phyloP scores from a whole-genome alignment of 2,797 vertebrate species.

The Philypnodon macrostomus region DNA sequence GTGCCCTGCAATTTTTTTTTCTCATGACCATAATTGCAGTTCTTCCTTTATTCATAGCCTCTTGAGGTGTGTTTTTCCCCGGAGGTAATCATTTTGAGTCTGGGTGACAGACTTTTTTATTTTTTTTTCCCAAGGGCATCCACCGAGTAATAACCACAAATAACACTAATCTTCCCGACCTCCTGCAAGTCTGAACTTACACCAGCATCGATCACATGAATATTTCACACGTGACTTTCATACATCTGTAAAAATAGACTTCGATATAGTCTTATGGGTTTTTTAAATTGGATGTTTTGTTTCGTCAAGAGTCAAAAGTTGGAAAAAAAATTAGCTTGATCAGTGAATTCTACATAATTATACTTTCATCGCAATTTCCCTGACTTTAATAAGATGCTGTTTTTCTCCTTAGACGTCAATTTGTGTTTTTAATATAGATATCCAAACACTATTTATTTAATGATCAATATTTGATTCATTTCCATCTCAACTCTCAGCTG shows the following conservation, averaged over 20 bases:
- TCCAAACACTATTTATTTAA: neutral
- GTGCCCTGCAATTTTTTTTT: neutral
- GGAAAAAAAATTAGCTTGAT: too few species aligned
- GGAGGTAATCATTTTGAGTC: conserved; percentile 6
- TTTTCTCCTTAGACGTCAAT: conserved; percentile 1
- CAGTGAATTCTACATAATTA: neutral
- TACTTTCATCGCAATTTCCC: neutral
- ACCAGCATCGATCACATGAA: neutral
- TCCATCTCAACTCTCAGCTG: conserved; percentile 8
- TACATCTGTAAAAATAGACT: neutral
- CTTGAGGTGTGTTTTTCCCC: neutral
- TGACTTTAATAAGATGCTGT: neutral
- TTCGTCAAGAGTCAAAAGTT: too few species aligned
- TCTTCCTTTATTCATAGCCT: neutral
- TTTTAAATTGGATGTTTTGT: too few species aligned
- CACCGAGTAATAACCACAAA: conserved; percentile 34
- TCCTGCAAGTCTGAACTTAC: conserved; percentile 2
- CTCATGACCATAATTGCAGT: neutral
- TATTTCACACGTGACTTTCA: neutral
- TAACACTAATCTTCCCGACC: conserved; percentile 11
- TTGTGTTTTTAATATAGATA: conserved; percentile 9
- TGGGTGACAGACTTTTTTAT: conserved; percentile 5
- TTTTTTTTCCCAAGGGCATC: conserved; percentile 18
- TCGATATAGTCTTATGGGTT: too few species aligned
- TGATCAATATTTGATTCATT: conserved; percentile 31